Conservation (phyloP, 2,113 vertebrate genomes). For the Rhegmatorhina hoffmannsi region DNA sequence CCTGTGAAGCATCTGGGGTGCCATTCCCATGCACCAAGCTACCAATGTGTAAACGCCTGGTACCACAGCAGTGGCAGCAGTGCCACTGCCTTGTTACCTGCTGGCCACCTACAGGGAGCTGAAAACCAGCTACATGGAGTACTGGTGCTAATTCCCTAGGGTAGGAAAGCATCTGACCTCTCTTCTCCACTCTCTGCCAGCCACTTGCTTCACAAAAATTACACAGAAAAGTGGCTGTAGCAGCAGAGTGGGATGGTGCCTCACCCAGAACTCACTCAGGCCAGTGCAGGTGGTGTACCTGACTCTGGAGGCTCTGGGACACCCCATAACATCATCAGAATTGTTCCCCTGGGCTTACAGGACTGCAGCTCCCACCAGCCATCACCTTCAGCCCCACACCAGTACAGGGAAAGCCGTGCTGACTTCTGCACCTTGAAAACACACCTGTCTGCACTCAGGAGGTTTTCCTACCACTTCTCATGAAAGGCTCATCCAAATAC, state of each 20-base stretch:
- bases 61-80: not conserved
- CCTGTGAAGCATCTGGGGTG: not conserved
- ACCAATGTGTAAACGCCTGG: not conserved
- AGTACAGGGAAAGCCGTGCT: not conserved
- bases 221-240: not conserved
- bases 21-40: not conserved
- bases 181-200: not conserved
- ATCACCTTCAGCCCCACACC: not conserved
- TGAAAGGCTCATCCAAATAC: not conserved
- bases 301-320: not conserved
- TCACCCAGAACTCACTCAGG: not conserved
- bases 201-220: not conserved
- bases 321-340: not conserved
- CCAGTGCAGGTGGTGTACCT: not conserved
- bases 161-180: not conserved
- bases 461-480: not conserved
- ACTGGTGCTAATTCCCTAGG: not conserved
- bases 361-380: not conserved
- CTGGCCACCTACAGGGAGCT: accelerated
- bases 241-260: not conserved
- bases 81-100: not conserved
- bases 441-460: not conserved
- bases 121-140: accelerated
- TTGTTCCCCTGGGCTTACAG: not conserved
- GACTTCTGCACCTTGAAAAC: not conserved